Evolutionary conservation across 2,113 vertebrate species (phyloP), one percentile per base, ranked within the genome.

Genomic region (Lagopus muta): DNA sequence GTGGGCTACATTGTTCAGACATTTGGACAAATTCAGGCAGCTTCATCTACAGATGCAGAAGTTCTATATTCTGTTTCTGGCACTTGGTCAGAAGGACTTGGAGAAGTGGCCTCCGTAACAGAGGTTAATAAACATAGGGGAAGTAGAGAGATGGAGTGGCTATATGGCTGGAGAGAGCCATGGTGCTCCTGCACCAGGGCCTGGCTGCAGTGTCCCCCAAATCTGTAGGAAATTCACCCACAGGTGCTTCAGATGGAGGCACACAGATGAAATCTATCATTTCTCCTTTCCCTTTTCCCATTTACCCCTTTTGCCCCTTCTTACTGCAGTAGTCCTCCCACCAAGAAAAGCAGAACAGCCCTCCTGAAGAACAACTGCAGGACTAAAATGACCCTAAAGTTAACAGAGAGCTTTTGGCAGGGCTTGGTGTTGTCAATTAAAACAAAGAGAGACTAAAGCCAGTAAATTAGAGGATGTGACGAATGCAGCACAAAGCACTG

Each of bases 401-500:
- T 47, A 54, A 47, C 13, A 34, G 70, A 42, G 34, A 5, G 45
- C 60, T 74, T 88, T 10, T 80, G 61, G 72, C 60, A 86, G 79
- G 42, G 50, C 84, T 80, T 52, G 20, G 79, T 10, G 42, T 73
- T 19, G 1, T 42, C 89, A 91, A 92, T 92, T 95, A 96, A 92
- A 95, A 64, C 84, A 40, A 69, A 45, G 80, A 43, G 71, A 82
- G 82, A 89, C 87, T 11, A n/a, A 93, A 91, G 82, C 60, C 91
- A 72, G 52, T 83, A 92, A 94, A 96, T 96, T 84, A 94, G 66
- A 82, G 90, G 90, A 95, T 5, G 36, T 93, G 94, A 95, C 92
- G 95, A 97, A 95, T 76, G 82, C 83, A 78, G 86, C 93, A 96
- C 90, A 95, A 96, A 96, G 95, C 81, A 71, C 42, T 8, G 55